phyloP scores from a whole-genome alignment of 2,888 invertebrate species.

The Nemapogon koenigi region DNA sequence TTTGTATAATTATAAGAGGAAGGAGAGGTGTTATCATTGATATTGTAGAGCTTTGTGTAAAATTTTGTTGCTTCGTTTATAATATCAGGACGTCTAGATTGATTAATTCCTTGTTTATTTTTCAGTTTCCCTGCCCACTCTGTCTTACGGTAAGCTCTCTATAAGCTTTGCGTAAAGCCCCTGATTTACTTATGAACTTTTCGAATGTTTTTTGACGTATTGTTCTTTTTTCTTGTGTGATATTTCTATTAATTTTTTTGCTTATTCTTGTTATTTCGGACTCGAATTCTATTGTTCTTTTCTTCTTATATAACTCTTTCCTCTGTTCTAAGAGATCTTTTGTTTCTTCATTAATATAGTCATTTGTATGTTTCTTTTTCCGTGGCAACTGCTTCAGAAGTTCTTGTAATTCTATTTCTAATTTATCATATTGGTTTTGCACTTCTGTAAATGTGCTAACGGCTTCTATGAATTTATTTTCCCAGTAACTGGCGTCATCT shows the following conservation, averaged over 20 bases:
- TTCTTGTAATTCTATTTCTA: slow-evolving; percentile 9
- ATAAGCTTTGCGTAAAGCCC: slow-evolving; percentile 13
- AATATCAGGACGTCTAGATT: slow-evolving; percentile 12
- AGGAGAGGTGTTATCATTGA: not conserved
- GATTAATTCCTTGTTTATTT: slow-evolving; percentile 11
- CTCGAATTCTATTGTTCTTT: slow-evolving; percentile 10
- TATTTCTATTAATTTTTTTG: slow-evolving; percentile 13
- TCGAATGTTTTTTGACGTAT: slow-evolving; percentile 12
- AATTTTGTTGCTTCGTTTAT: slow-evolving; percentile 14
- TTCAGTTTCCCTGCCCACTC: slow-evolving; percentile 12
- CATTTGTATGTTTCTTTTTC: slow-evolving; percentile 7
- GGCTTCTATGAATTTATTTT: too few relatives aligned
- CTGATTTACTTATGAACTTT: slow-evolving; percentile 11
- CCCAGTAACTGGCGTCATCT: too few relatives aligned
- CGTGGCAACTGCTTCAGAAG: slow-evolving; percentile 8
- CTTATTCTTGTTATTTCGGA: slow-evolving; percentile 10
- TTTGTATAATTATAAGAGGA: slow-evolving; percentile 6
- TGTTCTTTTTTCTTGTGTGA: slow-evolving; percentile 9
- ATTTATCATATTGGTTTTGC: slow-evolving; percentile 1
- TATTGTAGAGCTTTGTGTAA: slow-evolving; percentile 10
- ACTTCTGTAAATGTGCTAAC: not conserved
- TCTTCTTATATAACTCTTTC: slow-evolving; percentile 8
- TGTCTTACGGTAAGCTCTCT: slow-evolving; percentile 11
- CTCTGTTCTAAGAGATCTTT: slow-evolving; percentile 9
- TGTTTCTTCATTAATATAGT: slow-evolving; percentile 9